Base-by-base conservation (phyloP, 1,140 invertebrate species). In the Charaxes varanes region DNA sequence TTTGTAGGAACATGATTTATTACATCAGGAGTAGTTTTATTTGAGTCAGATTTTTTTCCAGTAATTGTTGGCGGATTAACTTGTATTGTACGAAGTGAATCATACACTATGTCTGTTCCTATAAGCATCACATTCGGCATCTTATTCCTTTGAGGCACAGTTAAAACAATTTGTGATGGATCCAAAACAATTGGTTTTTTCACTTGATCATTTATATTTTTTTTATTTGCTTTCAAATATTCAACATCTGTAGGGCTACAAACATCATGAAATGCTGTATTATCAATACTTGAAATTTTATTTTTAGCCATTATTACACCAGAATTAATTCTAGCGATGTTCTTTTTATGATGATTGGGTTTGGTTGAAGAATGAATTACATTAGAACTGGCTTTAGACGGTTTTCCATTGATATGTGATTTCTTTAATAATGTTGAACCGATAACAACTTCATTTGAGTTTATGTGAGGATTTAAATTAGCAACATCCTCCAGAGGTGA, bases 121-220 rank as follows among this genome's bases (percentile, higher is more conserved):
- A 77, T 45, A 15, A 73, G 26, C 21, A 73, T 57, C 2, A 76
- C 36, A 52, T 67, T 74, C 22, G 31, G 30, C 13, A 24, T 17
- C 7, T 11, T 23, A 19, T 26, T 49, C 36, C n/a, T 22, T 17
- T 35, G 27, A 12, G 42, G 36, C 10, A 34, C 27, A 14, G 43
- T 46, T 17, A 52, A 13, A 26, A 52, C 16, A 10, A 41, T 37
- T 7, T 28, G 26, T 1, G 36, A 12, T n/a, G 40, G 23, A 37
- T 51, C 32, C 12, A 48, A 31, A 3, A 31, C 16, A 17, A 28
- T 28, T 21, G 6, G 19, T 28, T 15, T 17, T 31, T 1, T 0
- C 3, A 30, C 12, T 13, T 15, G 7, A 28, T 7, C 6, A 28
- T n/a, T 7, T 6, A n/a, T 15, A 15, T 28, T 15, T 7, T 7